Percentiles rank a stretch among this genome's conserved stretches.
These are phyloP conservation scores for Callocephalon fimbriatum DNA, from an alignment of 2,113 vertebrate species.

Conservation along the genomic window DNA sequence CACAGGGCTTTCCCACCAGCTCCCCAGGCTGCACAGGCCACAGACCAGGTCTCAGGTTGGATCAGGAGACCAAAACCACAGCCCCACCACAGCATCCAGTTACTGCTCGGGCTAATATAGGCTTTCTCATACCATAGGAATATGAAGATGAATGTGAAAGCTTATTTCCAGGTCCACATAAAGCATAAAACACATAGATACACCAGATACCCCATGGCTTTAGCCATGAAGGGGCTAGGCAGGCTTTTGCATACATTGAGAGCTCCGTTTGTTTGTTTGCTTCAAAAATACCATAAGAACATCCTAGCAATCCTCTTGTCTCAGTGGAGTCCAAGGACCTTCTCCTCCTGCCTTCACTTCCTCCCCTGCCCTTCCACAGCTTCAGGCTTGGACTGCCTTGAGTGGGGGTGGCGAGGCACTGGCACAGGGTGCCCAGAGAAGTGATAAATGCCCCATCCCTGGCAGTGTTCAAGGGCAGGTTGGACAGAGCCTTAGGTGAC, in stretches of 20 bases:
- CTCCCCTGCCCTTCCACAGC: background rate
- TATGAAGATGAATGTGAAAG: background rate
- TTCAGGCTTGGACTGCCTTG: background rate
- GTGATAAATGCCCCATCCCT: no score
- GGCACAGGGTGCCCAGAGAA: background rate
- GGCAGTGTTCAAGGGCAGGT: no score
- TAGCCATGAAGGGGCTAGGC: background rate
- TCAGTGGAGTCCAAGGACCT: rapidly evolving
- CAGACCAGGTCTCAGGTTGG: background rate
- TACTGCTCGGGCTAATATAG: background rate
- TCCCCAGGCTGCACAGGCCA: background rate
- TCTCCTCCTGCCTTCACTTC: background rate
- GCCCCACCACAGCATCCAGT: background rate
- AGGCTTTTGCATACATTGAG: background rate
- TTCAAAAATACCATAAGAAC: background rate
- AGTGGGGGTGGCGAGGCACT: background rate
- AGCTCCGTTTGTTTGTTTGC: background rate
- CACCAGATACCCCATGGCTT: background rate
- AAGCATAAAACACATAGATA: background rate
- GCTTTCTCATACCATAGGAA: background rate
- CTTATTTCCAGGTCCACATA: background rate
- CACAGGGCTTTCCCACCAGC: background rate
- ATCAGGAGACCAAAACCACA: background rate
- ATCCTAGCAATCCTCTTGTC: background rate
- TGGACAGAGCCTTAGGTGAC: no score